phyloP scores from a whole-genome alignment of 2,113 vertebrate species.

The Elaphurus davidianus region DNA sequence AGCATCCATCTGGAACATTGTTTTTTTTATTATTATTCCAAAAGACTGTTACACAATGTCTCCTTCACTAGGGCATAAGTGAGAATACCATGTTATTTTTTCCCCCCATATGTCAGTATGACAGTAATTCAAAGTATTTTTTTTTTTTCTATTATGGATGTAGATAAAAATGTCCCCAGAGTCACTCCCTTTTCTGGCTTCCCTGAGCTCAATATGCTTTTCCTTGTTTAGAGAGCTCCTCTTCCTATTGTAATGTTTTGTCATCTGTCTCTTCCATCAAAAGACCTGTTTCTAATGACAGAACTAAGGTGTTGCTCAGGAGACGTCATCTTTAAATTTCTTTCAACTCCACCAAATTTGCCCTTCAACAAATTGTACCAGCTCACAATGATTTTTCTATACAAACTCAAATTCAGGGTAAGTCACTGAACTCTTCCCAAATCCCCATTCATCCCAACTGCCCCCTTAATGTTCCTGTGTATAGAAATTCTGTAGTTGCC shows the following conservation, averaged over 20 bases:
- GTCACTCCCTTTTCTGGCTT: neutral
- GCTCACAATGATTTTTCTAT: neutral
- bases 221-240: neutral
- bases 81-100: neutral
- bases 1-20: neutral
- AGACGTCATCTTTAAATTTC: neutral
- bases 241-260: neutral
- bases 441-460: neutral
- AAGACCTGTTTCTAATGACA: neutral
- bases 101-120: neutral
- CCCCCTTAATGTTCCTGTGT: too few relatives aligned
- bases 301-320: neutral
- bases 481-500: neutral
- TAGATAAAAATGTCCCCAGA: neutral
- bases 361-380: neutral
- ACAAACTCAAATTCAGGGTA: neutral
- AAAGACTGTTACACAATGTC: neutral
- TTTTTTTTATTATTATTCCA: neutral
- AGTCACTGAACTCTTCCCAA: too few relatives aligned
- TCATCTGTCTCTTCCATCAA: neutral
- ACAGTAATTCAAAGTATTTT: neutral
- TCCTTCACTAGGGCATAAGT: neutral
- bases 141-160: neutral
- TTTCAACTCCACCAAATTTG: neutral
- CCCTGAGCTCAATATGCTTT: neutral